A percentile compares a stretch with the other conserved stretches of the same genome.
These are phyloP conservation scores for Tor tambroides DNA, from an alignment of 2,113 vertebrate species.

Conservation along the genomic window DNA sequence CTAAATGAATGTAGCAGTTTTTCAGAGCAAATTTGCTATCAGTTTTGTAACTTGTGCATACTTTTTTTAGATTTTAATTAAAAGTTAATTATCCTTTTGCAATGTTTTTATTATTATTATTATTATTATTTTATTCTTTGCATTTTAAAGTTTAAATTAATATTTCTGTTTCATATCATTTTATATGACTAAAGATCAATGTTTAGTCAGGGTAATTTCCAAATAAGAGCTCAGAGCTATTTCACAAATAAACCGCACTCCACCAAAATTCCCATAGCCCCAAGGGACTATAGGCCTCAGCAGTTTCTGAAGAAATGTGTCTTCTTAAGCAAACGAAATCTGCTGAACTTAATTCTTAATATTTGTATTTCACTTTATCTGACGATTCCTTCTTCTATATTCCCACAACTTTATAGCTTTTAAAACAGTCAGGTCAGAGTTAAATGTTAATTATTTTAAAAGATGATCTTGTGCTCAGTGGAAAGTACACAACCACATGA, in stretches of 20 bases:
- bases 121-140: background rate
- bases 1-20: too few relatives aligned
- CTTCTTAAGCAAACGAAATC: background rate
- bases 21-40: too few relatives aligned
- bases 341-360: background rate
- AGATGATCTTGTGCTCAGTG: background rate
- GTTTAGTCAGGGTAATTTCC: background rate
- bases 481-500: background rate
- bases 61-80: too few relatives aligned
- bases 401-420: background rate
- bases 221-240: background rate
- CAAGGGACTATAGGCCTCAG: background rate
- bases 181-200: background rate
- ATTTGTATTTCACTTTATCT: background rate
- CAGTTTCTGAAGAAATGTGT: background rate
- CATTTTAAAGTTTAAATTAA: background rate
- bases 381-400: background rate
- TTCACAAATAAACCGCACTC: background rate
- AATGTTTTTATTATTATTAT: too few relatives aligned
- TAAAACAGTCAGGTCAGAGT: background rate
- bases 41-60: too few relatives aligned
- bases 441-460: background rate
- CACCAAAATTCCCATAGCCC: background rate
- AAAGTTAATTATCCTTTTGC: too few relatives aligned
- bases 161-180: background rate